Evolutionary conservation across 2,113 vertebrate species (phyloP).

Genomic region (Empidonax traillii): DNA sequence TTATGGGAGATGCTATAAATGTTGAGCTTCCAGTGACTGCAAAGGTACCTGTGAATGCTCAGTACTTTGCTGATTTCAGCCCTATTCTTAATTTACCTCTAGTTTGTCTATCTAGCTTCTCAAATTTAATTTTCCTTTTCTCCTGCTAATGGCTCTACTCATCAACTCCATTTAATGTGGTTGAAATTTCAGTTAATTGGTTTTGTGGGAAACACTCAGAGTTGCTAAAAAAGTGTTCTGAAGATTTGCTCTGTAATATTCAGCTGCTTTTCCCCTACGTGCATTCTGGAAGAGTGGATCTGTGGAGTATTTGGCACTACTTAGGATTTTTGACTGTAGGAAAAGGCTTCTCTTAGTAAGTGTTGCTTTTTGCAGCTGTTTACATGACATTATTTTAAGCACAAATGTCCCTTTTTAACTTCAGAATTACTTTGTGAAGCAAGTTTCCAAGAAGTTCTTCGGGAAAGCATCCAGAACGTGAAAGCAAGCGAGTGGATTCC

Average conservation of each 20-base stretch:
- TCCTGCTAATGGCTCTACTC: not conserved
- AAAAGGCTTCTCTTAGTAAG: not conserved
- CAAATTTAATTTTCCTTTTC: not conserved
- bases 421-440: constrained; percentile 91
- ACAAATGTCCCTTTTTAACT: constrained; percentile 49
- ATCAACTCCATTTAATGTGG: not conserved
- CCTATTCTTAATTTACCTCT: not conserved
- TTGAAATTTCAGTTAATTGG: not conserved
- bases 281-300: not conserved
- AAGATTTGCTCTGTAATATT: not conserved
- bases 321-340: not conserved
- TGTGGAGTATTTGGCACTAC: not conserved
- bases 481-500: constrained; percentile 84
- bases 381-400: constrained; percentile 11
- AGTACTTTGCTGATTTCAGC: not conserved
- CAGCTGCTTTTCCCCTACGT: not conserved
- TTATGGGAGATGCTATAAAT: not conserved
- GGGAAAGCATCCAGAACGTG: constrained; percentile 81
- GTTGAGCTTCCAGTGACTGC: not conserved
- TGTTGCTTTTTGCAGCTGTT: constrained; percentile 38
- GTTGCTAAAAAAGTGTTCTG: not conserved
- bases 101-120: not conserved
- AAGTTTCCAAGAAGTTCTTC: constrained; percentile 89
- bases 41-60: not conserved
- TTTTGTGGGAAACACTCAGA: not conserved